Evolutionary conservation across 2,113 vertebrate genomes (phyloP), one percentile per base, ranked within the genome.

Genomic region (Holacanthus passer): DNA sequence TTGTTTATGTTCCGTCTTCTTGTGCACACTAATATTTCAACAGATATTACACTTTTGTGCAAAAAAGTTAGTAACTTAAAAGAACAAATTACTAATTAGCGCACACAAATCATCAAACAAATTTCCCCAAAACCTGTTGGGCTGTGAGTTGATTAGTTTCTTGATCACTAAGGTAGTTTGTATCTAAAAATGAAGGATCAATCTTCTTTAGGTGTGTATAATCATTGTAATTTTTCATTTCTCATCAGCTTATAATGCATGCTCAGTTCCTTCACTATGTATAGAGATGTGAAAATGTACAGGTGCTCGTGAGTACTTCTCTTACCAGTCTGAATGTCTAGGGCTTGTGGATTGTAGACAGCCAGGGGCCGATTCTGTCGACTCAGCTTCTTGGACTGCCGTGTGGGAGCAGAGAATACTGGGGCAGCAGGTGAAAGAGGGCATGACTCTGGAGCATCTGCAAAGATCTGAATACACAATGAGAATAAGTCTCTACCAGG

Each of bases 251-350:
- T 27, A 63, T 63, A 16, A 19, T 48, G 13, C 29, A 24, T 12
- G 55, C 29, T 56, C 39, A 22, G 59, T 70, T 29, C 39, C n/a
- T 67, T n/a, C 52, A 47, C 73, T 13, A 67, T 53, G 32, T 29
- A 47, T 43, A 31, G 16, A 86, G 58, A 56, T 66, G 27, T 41
- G 29, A 58, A 77, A 64, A 67, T 35, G 72, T 31, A 31, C 55
- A 79, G 53, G 41, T 72, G 71, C 65, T 71, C 31, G 32, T 47
- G 43, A 74, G 47, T 31, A 47, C 8, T 14, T 41, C 20, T 72
- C 96, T 92, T 96, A 99, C 98, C 97, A 86, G 95, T 95, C 90
- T 98, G 96, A 84, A 98, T 93, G 90, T 99, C 96, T 63, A 98
- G 93, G 82, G 95, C 96, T 86, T 94, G 91, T 19, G 97, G 96